Conservation (phyloP, 2,113 vertebrate species). For the Gambusia holbrooki region DNA sequence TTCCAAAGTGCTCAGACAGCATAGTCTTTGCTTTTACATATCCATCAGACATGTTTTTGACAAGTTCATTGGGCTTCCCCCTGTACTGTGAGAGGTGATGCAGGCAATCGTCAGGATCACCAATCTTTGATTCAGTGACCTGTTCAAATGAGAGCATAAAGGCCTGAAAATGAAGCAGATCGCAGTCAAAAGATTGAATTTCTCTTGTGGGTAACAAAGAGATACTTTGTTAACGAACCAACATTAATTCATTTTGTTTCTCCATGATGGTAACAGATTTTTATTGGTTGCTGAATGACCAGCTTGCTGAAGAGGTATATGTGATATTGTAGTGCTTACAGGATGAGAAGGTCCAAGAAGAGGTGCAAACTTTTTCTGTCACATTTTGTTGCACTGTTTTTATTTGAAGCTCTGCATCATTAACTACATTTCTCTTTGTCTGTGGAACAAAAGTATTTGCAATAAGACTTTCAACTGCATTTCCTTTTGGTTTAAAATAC, state of each 20-base stretch:
- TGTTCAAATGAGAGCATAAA: constrained; percentile 6
- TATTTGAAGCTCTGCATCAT: no score
- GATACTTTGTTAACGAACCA: background rate
- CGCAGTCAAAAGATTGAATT: background rate
- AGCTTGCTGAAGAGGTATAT: background rate
- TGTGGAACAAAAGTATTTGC: background rate
- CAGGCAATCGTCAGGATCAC: background rate
- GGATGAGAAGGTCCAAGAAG: background rate
- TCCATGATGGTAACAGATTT: constrained; percentile 4
- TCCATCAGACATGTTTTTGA: no score
- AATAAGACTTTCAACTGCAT: background rate
- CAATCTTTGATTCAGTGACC: constrained; percentile 10
- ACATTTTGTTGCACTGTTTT: no score
- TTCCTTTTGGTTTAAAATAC: background rate
- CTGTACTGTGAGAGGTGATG: background rate
- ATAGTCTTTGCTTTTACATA: no score
- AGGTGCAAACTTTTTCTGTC: no score
- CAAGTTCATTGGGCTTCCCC: background rate
- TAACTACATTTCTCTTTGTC: background rate
- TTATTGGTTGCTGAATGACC: background rate
- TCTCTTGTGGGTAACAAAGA: background rate
- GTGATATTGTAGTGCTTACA: no score
- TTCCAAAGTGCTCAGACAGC: no score
- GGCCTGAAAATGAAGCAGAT: background rate
- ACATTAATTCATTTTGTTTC: constrained; percentile 8